These are phyloP conservation scores for Aspidoscelis tigris DNA, from an alignment of 2,113 vertebrate species.

Conservation along the genomic window DNA sequence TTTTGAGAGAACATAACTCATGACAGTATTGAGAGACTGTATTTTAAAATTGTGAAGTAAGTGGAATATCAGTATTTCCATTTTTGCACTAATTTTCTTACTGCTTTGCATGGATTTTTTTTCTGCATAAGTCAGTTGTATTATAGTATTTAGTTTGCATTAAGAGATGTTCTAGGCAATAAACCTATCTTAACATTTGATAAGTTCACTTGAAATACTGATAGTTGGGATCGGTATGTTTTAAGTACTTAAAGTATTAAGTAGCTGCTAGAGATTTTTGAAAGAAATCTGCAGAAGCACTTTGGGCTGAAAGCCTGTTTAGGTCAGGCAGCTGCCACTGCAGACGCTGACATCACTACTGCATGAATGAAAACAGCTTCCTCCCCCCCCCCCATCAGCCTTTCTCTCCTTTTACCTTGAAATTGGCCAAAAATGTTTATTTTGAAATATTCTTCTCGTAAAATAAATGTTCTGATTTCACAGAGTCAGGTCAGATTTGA, in stretches of 20 bases:
- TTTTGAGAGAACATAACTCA: no score
- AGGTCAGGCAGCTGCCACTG: conserved; percentile 69
- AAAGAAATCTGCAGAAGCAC: conserved; percentile 47
- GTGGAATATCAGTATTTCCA: conserved; percentile 65
- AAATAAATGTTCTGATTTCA: conserved; percentile 21
- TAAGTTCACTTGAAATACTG: conserved; percentile 9
- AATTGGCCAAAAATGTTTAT: not conserved
- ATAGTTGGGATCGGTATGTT: conserved; percentile 13
- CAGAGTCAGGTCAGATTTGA: not conserved
- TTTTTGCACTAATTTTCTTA: conserved; percentile 34
- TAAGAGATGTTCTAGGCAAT: conserved; percentile 43
- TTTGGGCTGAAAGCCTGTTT: conserved; percentile 57
- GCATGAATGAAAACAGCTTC: conserved; percentile 69
- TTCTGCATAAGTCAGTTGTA: conserved; percentile 61
- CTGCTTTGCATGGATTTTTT: conserved; percentile 58
- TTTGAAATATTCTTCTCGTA: conserved; percentile 11
- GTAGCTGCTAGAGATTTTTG: conserved; percentile 4
- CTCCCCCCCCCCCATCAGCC: conserved; percentile 45
- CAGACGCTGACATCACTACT: conserved; percentile 76
- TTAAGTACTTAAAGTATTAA: conserved; percentile 2
- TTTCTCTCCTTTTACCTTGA: conserved; percentile 35
- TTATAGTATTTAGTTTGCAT: conserved; percentile 13
- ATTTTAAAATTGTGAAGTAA: conserved; percentile 48
- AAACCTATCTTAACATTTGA: not conserved
- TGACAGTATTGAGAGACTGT: not conserved